These are phyloP conservation scores for Drosophila maculinotata DNA, from an alignment of 2,888 invertebrate genomes.

Conservation along the genomic window DNA sequence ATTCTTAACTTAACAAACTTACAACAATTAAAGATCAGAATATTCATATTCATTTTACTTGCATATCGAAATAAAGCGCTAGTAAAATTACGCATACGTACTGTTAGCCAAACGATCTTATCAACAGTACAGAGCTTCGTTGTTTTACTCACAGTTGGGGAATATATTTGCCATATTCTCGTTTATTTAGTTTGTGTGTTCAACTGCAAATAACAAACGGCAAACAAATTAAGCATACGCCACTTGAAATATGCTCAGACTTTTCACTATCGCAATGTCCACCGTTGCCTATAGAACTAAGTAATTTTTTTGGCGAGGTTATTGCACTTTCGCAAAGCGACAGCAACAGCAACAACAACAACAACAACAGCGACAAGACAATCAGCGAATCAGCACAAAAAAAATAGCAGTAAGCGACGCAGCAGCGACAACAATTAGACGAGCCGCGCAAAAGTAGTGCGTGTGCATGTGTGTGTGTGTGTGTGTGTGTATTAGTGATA, in stretches of 20 bases:
- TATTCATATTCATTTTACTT: too few species aligned
- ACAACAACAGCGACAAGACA: constrained; percentile 12
- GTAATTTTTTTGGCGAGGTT: constrained; percentile 63
- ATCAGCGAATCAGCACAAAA: constrained; percentile 31
- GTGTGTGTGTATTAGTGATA: constrained; percentile 55
- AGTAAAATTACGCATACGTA: constrained; percentile 4
- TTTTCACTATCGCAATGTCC: constrained; percentile 23
- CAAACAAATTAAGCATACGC: constrained; percentile 39
- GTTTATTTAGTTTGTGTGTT: constrained; percentile 21
- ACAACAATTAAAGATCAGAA: too few species aligned
- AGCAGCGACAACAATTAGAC: constrained; percentile 61
- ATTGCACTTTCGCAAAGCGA: constrained; percentile 71
- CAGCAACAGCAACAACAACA: constrained; percentile 33
- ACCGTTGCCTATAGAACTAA: constrained; percentile 35
- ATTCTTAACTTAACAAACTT: too few species aligned
- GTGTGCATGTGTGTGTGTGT: constrained; percentile 9
- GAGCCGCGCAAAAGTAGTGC: constrained; percentile 23
- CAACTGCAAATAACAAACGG: constrained; percentile 18
- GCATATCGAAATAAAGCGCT: too few species aligned
- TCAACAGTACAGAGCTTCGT: background rate
- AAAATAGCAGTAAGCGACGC: constrained; percentile 60
- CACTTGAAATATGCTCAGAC: constrained; percentile 5
- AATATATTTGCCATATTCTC: background rate
- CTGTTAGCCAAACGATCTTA: background rate
- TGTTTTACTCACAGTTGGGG: constrained; percentile 4